These are phyloP conservation scores for Neopipo cinnamomea DNA, from an alignment of 2,113 vertebrate genomes.

Conservation along the genomic window DNA sequence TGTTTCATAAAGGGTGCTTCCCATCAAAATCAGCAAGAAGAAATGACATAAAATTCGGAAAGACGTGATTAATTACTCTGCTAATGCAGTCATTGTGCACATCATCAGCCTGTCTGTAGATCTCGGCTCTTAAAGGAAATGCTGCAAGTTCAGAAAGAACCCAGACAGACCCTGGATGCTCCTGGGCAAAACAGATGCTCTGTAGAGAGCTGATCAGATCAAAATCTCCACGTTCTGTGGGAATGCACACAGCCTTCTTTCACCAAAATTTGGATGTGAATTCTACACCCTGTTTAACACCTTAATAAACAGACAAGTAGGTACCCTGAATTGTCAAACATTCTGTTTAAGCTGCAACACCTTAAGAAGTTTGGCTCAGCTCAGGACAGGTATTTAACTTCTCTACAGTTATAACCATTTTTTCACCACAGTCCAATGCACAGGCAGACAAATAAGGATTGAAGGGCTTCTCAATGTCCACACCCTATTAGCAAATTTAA, in stretches of 20 bases:
- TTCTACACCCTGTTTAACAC: not conserved
- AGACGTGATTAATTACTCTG: not conserved
- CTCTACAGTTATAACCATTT: not conserved
- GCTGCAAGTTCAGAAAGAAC: not conserved
- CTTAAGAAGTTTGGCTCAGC: not conserved
- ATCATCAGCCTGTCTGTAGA: not conserved
- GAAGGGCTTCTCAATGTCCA: not conserved
- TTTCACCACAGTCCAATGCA: not conserved
- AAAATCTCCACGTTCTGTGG: not conserved
- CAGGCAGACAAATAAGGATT: not conserved
- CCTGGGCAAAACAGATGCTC: not conserved
- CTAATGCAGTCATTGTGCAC: not conserved
- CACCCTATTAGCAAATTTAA: not conserved
- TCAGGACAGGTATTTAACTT: not conserved
- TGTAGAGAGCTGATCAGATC: not conserved
- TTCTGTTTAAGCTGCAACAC: not conserved
- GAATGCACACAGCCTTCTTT: rapidly evolving
- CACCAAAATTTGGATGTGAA: not conserved
- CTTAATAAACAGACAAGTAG: not conserved
- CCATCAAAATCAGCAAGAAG: not conserved
- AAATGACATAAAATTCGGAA: not conserved
- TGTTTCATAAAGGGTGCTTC: not conserved
- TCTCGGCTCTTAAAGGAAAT: not conserved
- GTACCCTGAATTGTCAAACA: not conserved
- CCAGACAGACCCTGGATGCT: not conserved